Evolutionary conservation across 1,140 invertebrate genomes (phyloP).

Genomic region (Brachionus plicatilis): DNA sequence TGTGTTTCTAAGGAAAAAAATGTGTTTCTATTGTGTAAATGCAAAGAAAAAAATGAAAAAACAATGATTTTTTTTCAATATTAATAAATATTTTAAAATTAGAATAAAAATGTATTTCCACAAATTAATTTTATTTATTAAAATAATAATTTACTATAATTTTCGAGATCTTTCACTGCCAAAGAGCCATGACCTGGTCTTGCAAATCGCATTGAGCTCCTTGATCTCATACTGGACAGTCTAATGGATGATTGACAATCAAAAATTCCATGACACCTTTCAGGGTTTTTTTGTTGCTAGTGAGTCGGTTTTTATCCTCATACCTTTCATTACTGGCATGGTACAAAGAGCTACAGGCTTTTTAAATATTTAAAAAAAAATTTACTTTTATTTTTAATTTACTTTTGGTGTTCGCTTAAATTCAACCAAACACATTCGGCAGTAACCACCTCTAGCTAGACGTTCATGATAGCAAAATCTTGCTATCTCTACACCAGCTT

Average conservation of each 20-base stretch:
- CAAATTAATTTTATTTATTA: too few species aligned
- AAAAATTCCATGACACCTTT: constrained; percentile 98
- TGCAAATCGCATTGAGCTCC: constrained; percentile 96
- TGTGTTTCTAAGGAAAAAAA: too few species aligned
- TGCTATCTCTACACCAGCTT: constrained; percentile 93
- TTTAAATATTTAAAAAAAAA: constrained; percentile 56
- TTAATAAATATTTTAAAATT: too few species aligned
- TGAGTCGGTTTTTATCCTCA: constrained; percentile 93
- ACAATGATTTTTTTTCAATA: too few species aligned
- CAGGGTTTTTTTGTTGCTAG: constrained; percentile 83
- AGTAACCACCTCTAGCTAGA: constrained; percentile 91
- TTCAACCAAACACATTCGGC: constrained; percentile 96
- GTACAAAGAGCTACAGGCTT: constrained; percentile 97
- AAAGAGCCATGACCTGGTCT: constrained; percentile 99
- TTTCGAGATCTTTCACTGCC: constrained; percentile 88
- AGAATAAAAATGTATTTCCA: too few species aligned
- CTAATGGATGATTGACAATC: constrained; percentile 92
- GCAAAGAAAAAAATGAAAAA: too few species aligned
- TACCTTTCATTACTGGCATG: constrained; percentile 99
- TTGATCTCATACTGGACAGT: constrained; percentile 98
- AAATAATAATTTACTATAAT: too few species aligned
- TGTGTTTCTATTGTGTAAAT: too few species aligned
- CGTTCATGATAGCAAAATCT: constrained; percentile 98
- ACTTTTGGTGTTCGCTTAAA: constrained; percentile 87
- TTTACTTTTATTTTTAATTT: constrained; percentile 42